These are phyloP conservation scores for Chlamydotis undulata DNA, from an alignment of 2,113 vertebrate species.

Conservation along the genomic window DNA sequence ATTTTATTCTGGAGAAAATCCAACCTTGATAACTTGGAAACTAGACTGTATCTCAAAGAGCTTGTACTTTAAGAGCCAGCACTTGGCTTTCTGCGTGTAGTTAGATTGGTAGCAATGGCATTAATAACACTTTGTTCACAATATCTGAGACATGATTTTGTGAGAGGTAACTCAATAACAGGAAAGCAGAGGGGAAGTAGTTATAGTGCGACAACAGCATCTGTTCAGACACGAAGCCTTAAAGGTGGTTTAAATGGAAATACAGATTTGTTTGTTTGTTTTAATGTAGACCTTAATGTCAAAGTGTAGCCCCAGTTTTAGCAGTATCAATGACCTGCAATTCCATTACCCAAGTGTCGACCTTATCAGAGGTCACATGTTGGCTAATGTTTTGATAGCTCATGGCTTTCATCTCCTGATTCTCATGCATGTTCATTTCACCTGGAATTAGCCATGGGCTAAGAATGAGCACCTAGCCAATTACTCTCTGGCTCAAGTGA, in stretches of 20 bases:
- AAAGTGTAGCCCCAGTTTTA: neutral
- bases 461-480: neutral
- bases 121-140: neutral
- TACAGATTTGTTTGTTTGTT: neutral
- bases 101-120: neutral
- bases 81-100: neutral
- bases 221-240: neutral
- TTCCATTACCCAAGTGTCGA: neutral
- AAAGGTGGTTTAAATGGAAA: neutral
- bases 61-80: neutral
- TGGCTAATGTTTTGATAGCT: neutral
- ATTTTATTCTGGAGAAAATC: neutral
- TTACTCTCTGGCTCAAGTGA: neutral
- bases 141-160: neutral
- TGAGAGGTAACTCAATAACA: neutral
- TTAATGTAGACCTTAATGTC: neutral
- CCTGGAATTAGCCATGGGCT: neutral
- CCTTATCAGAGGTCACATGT: neutral
- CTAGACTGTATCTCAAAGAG: neutral
- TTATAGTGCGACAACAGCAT: too few species aligned
- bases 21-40: neutral
- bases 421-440: neutral
- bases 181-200: neutral
- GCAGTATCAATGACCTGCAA: neutral
- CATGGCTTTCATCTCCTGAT: neutral